Percentiles rank a stretch among this genome's conserved stretches.
These are phyloP conservation scores for Orius insidiosus DNA, from an alignment of 1,140 invertebrate genomes.

Conservation along the genomic window DNA sequence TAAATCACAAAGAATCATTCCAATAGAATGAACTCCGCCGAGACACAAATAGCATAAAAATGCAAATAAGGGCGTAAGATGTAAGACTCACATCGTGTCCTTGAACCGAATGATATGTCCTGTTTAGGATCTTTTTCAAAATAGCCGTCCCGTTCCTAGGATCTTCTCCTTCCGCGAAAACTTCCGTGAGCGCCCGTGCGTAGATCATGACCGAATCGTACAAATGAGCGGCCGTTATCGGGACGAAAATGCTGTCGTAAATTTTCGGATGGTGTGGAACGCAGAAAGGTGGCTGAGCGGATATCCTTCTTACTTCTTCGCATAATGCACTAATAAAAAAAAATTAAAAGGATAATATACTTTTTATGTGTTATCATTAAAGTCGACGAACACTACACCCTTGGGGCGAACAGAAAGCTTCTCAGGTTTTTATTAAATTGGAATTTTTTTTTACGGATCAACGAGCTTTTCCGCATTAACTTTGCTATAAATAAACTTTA, in stretches of 20 bases:
- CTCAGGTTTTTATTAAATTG: too few species aligned
- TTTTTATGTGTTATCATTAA: too few species aligned
- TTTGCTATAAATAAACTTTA: background rate
- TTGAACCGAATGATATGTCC: slow-evolving; percentile 56
- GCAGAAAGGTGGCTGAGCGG: slow-evolving; percentile 46
- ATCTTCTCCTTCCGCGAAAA: slow-evolving; percentile 43
- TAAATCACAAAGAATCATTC: background rate
- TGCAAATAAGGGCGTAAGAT: background rate
- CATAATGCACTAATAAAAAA: slow-evolving; percentile 34
- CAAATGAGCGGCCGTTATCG: slow-evolving; percentile 67
- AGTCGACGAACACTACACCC: too few species aligned
- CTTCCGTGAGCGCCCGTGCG: slow-evolving; percentile 55
- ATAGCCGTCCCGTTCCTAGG: slow-evolving; percentile 54
- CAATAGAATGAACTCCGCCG: background rate
- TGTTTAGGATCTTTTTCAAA: slow-evolving; percentile 47
- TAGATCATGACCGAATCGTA: slow-evolving; percentile 80
- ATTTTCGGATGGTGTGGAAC: slow-evolving; percentile 53
- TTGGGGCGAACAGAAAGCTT: too few species aligned
- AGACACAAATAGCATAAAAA: background rate
- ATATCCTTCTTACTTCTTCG: slow-evolving; percentile 44
- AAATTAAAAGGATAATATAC: background rate
- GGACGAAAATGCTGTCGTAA: slow-evolving; percentile 47
- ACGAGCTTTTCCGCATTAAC: background rate
- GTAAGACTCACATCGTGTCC: slow-evolving; percentile 53
- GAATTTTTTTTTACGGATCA: too few species aligned